Percentiles rank a stretch among this genome's conserved stretches.
Evolutionary conservation across 2,797 vertebrate species (phyloP).

Genomic region (Halcyon badia): DNA sequence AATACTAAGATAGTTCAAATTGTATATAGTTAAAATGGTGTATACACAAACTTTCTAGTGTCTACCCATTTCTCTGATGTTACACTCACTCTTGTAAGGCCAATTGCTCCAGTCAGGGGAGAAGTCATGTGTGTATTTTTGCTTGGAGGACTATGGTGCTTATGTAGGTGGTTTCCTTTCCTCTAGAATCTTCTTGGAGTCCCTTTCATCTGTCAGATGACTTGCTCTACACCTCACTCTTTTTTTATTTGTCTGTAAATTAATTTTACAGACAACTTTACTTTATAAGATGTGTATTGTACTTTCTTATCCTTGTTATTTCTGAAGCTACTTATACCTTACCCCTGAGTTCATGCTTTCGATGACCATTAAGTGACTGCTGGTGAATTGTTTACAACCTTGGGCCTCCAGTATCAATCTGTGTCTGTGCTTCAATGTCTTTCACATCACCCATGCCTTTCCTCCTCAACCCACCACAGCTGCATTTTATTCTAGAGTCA

Average conservation of each 20-base stretch:
- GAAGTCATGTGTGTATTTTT: background rate
- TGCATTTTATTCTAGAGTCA: background rate
- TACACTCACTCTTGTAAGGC: rapidly evolving
- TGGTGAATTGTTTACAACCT: background rate
- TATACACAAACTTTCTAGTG: background rate
- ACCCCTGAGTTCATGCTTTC: background rate
- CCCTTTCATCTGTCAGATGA: background rate
- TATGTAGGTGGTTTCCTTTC: background rate
- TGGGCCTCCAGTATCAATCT: background rate
- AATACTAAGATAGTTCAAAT: background rate
- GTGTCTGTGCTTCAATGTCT: background rate
- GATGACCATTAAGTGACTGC: background rate
- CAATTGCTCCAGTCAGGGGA: background rate
- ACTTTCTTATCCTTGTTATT: background rate
- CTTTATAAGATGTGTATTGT: background rate
- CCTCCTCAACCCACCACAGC: background rate
- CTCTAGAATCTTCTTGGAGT: background rate
- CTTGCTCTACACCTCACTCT: background rate
- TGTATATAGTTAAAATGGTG: background rate
- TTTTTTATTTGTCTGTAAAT: background rate
- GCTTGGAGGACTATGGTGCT: background rate
- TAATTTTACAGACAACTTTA: background rate
- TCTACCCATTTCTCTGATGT: rapidly evolving
- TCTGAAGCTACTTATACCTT: background rate
- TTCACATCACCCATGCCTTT: background rate